These are phyloP conservation scores for Siniperca undulata DNA, from an alignment of 2,797 vertebrate genomes.

Conservation along the genomic window DNA sequence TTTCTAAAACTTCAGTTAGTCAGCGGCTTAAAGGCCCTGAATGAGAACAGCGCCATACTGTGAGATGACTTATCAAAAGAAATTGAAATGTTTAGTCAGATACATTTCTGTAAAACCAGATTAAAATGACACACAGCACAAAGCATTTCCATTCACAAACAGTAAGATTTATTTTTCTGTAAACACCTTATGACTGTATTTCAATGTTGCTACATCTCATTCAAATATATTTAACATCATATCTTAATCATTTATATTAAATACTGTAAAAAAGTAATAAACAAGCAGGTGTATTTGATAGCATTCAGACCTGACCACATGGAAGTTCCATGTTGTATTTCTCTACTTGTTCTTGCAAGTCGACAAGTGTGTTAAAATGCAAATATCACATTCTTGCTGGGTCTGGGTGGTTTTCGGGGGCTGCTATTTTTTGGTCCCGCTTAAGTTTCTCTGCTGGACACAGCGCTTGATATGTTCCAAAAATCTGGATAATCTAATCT, in stretches of 20 bases:
- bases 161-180: not conserved
- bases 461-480: not conserved
- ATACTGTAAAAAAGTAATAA: not conserved
- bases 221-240: not conserved
- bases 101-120: not conserved
- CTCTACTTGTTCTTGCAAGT: too few relatives aligned
- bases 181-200: not conserved
- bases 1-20: not conserved
- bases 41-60: not conserved
- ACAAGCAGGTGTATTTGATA: not conserved
- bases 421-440: fast-evolving
- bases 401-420: too few relatives aligned
- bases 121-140: not conserved
- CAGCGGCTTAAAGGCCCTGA: not conserved
- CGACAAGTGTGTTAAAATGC: not conserved
- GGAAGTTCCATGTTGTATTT: too few relatives aligned
- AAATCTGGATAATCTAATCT: not conserved
- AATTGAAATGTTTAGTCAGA: too few relatives aligned
- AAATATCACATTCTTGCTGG: not conserved
- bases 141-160: not conserved
- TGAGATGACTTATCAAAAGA: too few relatives aligned
- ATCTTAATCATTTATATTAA: not conserved
- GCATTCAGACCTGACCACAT: not conserved
- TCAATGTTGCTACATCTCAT: not conserved
- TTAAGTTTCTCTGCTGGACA: not conserved